These are phyloP conservation scores for Clamator glandarius DNA, from an alignment of 2,797 vertebrate genomes.

Conservation along the genomic window DNA sequence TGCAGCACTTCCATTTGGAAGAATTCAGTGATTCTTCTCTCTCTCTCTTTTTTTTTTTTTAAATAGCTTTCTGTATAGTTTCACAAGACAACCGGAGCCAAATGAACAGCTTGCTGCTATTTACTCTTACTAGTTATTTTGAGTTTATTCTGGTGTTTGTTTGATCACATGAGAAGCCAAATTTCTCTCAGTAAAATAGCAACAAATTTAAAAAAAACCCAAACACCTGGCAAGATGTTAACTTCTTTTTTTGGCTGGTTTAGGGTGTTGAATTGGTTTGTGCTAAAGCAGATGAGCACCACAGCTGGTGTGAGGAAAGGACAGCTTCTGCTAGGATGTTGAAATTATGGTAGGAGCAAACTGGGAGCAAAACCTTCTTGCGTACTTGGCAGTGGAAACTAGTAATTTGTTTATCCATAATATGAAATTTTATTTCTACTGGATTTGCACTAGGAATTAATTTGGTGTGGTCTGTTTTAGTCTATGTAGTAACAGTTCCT, in stretches of 20 bases:
- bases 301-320: neutral
- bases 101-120: slow-evolving; percentile 35
- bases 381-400: neutral
- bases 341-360: neutral
- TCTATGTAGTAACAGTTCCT: neutral
- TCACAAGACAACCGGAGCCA: neutral
- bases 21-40: neutral
- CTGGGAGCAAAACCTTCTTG: neutral
- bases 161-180: slow-evolving; percentile 31
- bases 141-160: neutral
- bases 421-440: neutral
- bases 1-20: neutral
- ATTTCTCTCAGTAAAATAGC: slow-evolving; percentile 1
- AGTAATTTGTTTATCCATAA: neutral
- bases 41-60: neutral
- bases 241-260: neutral
- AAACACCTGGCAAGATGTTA: neutral
- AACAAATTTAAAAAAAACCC: neutral
- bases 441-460: neutral
- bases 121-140: slow-evolving; percentile 10
- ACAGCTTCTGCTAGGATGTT: neutral
- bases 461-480: neutral
- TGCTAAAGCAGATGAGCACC: neutral
- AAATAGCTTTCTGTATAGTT: neutral
- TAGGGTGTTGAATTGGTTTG: neutral